These are phyloP conservation scores for Poeciliopsis infans DNA, from an alignment of 2,797 vertebrate species.

Conservation along the genomic window DNA sequence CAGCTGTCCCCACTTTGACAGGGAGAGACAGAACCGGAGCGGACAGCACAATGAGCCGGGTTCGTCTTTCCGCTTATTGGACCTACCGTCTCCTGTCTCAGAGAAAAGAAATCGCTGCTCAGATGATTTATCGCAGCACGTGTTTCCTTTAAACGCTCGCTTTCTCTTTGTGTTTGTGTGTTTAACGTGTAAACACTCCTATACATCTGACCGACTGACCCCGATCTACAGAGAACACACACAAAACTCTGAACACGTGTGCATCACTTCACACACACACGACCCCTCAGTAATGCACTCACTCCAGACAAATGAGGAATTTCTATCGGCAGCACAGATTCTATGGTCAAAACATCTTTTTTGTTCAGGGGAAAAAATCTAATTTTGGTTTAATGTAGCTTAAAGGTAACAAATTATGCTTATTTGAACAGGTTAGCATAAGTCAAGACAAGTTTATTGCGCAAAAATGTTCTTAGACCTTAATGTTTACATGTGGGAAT, in stretches of 20 bases:
- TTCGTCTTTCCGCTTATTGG: conserved; percentile 15
- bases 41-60: conserved; percentile 62
- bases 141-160: conserved; percentile 29
- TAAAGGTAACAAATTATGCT: too few species aligned
- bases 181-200: conserved; percentile 66
- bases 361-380: neutral
- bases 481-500: too few species aligned
- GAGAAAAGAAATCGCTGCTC: conserved; percentile 51
- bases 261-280: conserved; percentile 22
- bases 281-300: conserved; percentile 1
- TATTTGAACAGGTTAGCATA: too few species aligned
- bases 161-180: conserved; percentile 20
- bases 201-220: conserved; percentile 44
- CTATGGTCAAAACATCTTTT: conserved; percentile 16
- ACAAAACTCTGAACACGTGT: conserved; percentile 15
- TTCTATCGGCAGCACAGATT: conserved; percentile 31
- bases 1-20: conserved; percentile 59
- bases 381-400: conserved; percentile 2
- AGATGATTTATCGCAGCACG: conserved; percentile 50
- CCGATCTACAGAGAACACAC: conserved; percentile 45
- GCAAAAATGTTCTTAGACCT: too few species aligned
- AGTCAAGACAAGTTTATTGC: too few species aligned
- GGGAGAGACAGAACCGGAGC: conserved; percentile 61
- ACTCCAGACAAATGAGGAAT: conserved; percentile 37
- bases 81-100: conserved; percentile 49